These are phyloP conservation scores for Eupeodes latifasciatus DNA, from an alignment of 2,888 invertebrate species.

Conservation along the genomic window DNA sequence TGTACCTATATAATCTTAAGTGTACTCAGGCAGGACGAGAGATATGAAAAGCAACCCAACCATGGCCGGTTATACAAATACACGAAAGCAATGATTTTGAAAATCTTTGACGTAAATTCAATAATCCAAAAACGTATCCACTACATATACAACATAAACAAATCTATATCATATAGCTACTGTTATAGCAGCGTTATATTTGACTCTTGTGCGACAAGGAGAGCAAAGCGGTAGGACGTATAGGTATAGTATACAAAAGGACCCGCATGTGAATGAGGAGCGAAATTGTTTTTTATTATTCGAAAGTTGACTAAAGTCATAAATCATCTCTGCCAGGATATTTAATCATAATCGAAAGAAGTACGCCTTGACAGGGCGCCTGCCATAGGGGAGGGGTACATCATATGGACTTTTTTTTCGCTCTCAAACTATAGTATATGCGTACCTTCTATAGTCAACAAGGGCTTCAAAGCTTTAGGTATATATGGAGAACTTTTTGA, in stretches of 20 bases:
- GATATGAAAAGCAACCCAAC: slow-evolving; percentile 55
- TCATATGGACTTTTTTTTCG: slow-evolving; percentile 37
- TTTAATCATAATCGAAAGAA: slow-evolving; percentile 76
- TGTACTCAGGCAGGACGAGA: slow-evolving; percentile 30
- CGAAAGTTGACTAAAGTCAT: slow-evolving; percentile 76
- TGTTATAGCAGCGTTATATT: slow-evolving; percentile 29
- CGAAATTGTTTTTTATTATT: slow-evolving; percentile 75
- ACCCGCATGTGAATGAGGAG: slow-evolving; percentile 69
- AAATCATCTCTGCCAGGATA: slow-evolving; percentile 75
- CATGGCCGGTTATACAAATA: slow-evolving; percentile 70
- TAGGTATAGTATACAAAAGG: neutral
- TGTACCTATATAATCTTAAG: slow-evolving; percentile 10
- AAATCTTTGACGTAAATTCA: slow-evolving; percentile 76
- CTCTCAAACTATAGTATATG: neutral
- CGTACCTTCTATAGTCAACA: neutral
- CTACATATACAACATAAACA: neutral
- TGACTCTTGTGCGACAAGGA: slow-evolving; percentile 10
- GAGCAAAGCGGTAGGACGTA: neutral
- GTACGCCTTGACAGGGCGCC: slow-evolving; percentile 70
- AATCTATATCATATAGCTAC: neutral
- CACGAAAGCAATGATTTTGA: slow-evolving; percentile 75
- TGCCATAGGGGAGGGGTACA: slow-evolving; percentile 44
- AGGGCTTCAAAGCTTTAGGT: slow-evolving; percentile 21
- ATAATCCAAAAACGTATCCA: slow-evolving; percentile 65
- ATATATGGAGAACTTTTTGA: slow-evolving; percentile 62